phyloP scores from a whole-genome alignment of 2,797 vertebrate species.

The Atherinosoma microstoma region DNA sequence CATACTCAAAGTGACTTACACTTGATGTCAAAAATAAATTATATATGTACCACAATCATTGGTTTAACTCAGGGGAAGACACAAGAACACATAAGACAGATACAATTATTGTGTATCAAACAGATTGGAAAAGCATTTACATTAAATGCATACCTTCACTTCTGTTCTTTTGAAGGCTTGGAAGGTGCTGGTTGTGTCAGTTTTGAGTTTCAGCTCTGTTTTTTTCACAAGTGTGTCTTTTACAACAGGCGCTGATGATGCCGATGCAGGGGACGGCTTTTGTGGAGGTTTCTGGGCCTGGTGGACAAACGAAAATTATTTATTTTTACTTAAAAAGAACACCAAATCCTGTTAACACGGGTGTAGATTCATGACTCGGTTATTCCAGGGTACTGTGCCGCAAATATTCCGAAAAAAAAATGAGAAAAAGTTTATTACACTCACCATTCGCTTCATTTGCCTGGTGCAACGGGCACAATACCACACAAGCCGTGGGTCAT shows the following conservation, averaged over 20 bases:
- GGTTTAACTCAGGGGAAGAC: not conserved
- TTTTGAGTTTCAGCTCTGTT: slow-evolving; percentile 91
- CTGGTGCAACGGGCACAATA: slow-evolving; percentile 97
- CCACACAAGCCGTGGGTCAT: slow-evolving; percentile 97
- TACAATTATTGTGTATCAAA: not conserved
- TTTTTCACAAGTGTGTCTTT: slow-evolving; percentile 97
- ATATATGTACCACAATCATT: too few species aligned
- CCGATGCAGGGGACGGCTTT: slow-evolving; percentile 90
- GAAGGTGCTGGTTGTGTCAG: slow-evolving; percentile 91
- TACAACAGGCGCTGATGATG: slow-evolving; percentile 88
- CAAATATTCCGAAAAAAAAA: not conserved
- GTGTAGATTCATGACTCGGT: not conserved
- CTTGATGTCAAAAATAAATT: not conserved
- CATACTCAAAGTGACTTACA: not conserved
- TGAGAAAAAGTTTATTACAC: slow-evolving; percentile 33
- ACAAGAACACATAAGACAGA: not conserved
- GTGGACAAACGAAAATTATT: slow-evolving; percentile 5
- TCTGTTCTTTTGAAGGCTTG: slow-evolving; percentile 97
- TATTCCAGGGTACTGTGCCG: too few species aligned
- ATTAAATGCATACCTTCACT: slow-evolving; percentile 88
- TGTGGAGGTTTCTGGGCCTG: slow-evolving; percentile 97
- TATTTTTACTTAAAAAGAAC: slow-evolving; percentile 1
- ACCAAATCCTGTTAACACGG: not conserved
- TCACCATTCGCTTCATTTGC: slow-evolving; percentile 98
- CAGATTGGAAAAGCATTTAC: not conserved